Conservation (phyloP, 2,888 invertebrate species). For the Dasypogon diadema region DNA sequence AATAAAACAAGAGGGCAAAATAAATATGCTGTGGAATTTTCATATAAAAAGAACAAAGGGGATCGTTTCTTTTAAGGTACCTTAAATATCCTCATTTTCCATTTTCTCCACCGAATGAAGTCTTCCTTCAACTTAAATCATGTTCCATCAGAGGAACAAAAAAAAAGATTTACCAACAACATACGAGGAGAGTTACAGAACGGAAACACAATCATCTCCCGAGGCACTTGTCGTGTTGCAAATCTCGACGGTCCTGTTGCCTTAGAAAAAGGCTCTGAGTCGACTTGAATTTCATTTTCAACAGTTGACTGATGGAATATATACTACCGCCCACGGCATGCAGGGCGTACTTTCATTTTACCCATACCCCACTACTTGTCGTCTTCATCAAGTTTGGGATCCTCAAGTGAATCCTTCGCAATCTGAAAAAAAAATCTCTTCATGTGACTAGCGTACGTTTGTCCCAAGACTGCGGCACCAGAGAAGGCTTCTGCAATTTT, state of each 20-base stretch:
- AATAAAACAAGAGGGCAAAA: no score
- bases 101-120: no score
- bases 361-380: neutral
- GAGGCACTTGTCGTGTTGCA: constrained; percentile 15
- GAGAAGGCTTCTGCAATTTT: constrained; percentile 14
- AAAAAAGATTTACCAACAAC: no score
- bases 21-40: no score
- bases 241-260: constrained; percentile 17
- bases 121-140: no score
- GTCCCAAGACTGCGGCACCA: neutral
- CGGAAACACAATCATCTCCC: constrained; percentile 14
- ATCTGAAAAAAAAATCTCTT: constrained; percentile 8
- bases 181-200: no score
- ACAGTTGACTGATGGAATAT: neutral
- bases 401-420: constrained; percentile 7
- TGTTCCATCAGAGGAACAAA: no score
- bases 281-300: neutral
- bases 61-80: no score
- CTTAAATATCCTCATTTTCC: no score
- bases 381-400: neutral
- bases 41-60: no score
- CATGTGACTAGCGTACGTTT: constrained; percentile 13
- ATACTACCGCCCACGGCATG: neutral
- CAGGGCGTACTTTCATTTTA: neutral
- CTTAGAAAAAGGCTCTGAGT: constrained; percentile 1